Evolutionary conservation across 2,797 vertebrate genomes (phyloP).

Genomic region (Crocidura indochinensis): DNA sequence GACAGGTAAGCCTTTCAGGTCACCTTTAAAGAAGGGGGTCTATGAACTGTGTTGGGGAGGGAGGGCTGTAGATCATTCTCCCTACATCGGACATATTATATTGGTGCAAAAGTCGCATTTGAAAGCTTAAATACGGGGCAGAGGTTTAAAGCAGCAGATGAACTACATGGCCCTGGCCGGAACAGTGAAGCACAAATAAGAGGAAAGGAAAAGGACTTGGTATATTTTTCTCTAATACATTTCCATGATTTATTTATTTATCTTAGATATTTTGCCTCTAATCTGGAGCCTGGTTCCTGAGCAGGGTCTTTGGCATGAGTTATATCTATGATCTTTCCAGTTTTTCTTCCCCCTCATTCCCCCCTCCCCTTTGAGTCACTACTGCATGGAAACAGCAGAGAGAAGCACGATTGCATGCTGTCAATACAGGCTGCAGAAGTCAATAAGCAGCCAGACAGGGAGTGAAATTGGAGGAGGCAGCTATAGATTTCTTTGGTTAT

Average conservation of each 20-base stretch:
- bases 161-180: constrained; percentile 59
- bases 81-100: constrained; percentile 29
- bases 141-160: constrained; percentile 62
- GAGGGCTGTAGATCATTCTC: constrained; percentile 19
- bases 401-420: constrained; percentile 82
- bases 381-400: constrained; percentile 82
- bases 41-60: constrained; percentile 57
- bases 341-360: not conserved
- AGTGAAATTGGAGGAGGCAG: constrained; percentile 89
- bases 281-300: constrained; percentile 46
- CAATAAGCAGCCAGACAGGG: constrained; percentile 87
- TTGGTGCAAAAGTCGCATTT: constrained; percentile 56
- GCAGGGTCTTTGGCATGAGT: constrained; percentile 73
- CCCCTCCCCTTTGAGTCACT: constrained; percentile 56
- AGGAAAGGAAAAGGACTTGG: constrained; percentile 35
- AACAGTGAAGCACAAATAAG: not conserved
- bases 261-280: constrained; percentile 69
- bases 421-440: constrained; percentile 87
- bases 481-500: constrained; percentile 90
- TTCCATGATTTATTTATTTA: constrained; percentile 42
- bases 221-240: constrained; percentile 39
- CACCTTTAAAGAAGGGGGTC: constrained; percentile 71
- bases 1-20: constrained; percentile 83
- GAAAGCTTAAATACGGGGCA: constrained; percentile 54
- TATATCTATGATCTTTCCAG: constrained; percentile 60